Evolutionary conservation across 2,113 vertebrate species (phyloP).

Genomic region (Cyanoderma ruficeps): DNA sequence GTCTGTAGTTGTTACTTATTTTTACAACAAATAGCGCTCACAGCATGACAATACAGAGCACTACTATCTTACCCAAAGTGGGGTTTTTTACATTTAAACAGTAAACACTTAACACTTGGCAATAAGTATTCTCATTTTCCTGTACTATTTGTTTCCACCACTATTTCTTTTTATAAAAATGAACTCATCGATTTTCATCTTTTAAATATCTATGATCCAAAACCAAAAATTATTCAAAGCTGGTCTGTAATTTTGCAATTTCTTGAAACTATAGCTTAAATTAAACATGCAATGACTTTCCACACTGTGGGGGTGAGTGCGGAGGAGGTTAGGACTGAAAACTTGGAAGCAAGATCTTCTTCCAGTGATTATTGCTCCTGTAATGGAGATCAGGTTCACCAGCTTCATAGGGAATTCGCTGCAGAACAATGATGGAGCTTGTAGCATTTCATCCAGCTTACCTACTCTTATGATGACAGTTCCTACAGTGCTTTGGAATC

Average conservation of each 20-base stretch:
- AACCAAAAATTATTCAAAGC: background rate
- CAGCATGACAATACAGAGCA: background rate
- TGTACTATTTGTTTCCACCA: background rate
- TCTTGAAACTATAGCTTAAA: background rate
- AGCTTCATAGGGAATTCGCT: background rate
- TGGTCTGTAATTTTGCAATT: background rate
- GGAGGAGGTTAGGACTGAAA: background rate
- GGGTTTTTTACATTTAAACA: background rate
- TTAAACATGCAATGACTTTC: background rate
- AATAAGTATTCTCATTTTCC: background rate
- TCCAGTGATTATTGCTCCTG: background rate
- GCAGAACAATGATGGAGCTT: background rate
- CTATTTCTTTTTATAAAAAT: background rate
- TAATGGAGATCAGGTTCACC: background rate
- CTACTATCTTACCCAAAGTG: background rate
- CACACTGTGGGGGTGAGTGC: accelerated
- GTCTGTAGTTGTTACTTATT: background rate
- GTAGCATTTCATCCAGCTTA: background rate
- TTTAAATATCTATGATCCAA: background rate
- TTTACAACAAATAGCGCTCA: background rate
- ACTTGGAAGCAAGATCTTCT: background rate
- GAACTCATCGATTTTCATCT: background rate
- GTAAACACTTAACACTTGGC: background rate
- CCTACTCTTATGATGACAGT: background rate
- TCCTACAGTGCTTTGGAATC: background rate